These are phyloP conservation scores for Prenolepis imparis DNA, from an alignment of 2,888 invertebrate species.

Conservation along the genomic window DNA sequence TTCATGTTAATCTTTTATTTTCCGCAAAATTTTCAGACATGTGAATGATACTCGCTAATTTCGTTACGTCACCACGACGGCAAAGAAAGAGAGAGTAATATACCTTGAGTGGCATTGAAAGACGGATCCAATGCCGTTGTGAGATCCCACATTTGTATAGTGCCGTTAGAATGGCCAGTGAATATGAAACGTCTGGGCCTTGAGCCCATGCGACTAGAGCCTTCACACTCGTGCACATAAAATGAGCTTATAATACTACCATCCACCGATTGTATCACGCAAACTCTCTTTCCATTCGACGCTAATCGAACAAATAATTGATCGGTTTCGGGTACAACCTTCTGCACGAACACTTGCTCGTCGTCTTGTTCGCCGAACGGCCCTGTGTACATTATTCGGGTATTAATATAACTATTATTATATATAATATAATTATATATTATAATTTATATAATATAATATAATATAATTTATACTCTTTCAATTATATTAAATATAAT, in stretches of 20 bases:
- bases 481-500: no score
- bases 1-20: not conserved
- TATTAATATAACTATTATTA: constrained; percentile 24
- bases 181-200: constrained; percentile 95
- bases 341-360: constrained; percentile 99
- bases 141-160: constrained; percentile 99
- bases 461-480: no score
- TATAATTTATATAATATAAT: no score
- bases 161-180: constrained; percentile 97
- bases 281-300: constrained; percentile 98
- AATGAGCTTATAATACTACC: constrained; percentile 97
- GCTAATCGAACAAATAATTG: constrained; percentile 97
- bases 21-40: not conserved
- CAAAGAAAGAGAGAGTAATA: constrained; percentile 44
- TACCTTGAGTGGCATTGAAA: constrained; percentile 87
- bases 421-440: no score
- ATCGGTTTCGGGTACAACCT: constrained; percentile 98
- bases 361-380: constrained; percentile 99
- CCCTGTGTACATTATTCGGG: constrained; percentile 86
- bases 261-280: constrained; percentile 97
- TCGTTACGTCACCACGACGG: constrained; percentile 12
- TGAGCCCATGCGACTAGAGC: constrained; percentile 96
- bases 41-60: constrained; percentile 13
- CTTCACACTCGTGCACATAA: constrained; percentile 99
- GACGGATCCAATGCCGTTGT: constrained; percentile 96